Evolutionary conservation across 2,888 invertebrate species (phyloP).

Genomic region (Desoria tigrina): DNA sequence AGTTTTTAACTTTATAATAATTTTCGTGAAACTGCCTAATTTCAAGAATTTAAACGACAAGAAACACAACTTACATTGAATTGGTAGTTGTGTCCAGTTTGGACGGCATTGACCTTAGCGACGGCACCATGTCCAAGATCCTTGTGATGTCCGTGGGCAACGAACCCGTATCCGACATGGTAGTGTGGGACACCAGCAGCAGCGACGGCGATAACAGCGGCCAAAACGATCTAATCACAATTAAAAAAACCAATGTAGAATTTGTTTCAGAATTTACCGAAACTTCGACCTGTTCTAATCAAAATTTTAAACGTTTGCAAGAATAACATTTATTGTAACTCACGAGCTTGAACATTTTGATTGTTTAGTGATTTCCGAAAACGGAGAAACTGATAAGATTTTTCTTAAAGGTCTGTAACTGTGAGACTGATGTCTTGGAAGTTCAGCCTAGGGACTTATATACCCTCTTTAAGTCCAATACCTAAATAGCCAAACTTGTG

Average conservation of each 20-base stretch:
- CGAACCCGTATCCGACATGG: slow-evolving; percentile 14
- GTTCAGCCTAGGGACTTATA: no score
- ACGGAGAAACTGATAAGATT: background rate
- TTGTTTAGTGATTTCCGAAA: slow-evolving; percentile 4
- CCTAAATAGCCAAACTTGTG: no score
- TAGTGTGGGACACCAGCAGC: background rate
- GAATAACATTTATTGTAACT: no score
- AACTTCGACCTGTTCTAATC: background rate
- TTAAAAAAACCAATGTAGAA: slow-evolving; percentile 1
- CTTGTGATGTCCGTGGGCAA: slow-evolving; percentile 7
- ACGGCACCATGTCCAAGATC: background rate
- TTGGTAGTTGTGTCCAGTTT: slow-evolving; percentile 2
- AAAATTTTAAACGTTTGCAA: background rate
- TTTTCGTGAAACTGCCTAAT: background rate
- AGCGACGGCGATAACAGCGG: slow-evolving; percentile 14
- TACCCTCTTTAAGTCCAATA: no score
- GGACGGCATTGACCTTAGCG: slow-evolving; percentile 16
- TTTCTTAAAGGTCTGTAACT: no score
- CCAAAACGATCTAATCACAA: slow-evolving; percentile 14
- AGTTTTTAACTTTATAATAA: background rate
- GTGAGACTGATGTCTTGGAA: no score
- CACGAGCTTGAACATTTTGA: slow-evolving; percentile 19
- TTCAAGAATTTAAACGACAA: no score
- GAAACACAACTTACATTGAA: slow-evolving; percentile 15
- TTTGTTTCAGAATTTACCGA: background rate